A percentile compares a stretch with the other conserved stretches of the same genome.
These are phyloP conservation scores for Poeciliopsis paucimaculata DNA, from an alignment of 2,797 vertebrate species.

Conservation along the genomic window DNA sequence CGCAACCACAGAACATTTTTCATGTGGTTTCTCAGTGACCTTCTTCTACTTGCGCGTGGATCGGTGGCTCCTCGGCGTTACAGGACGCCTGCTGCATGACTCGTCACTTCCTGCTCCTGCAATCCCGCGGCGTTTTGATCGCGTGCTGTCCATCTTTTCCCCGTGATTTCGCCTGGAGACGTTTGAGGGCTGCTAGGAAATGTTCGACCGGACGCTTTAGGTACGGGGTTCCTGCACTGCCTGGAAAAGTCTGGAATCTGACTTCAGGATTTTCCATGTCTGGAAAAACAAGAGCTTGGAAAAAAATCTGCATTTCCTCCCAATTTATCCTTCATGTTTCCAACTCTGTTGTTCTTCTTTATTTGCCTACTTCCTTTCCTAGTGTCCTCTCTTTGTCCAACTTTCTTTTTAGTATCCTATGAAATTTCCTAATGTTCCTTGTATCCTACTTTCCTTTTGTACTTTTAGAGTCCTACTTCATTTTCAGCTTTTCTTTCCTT, in stretches of 20 bases:
- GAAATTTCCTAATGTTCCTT: neutral
- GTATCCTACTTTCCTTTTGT: neutral
- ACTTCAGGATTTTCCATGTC: neutral
- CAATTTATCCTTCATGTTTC: neutral
- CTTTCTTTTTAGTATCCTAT: neutral
- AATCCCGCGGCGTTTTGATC: slow-evolving; percentile 36
- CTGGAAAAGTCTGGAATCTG: neutral
- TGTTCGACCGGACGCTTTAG: slow-evolving; percentile 15
- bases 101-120: slow-evolving; percentile 47
- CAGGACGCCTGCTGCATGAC: slow-evolving; percentile 39
- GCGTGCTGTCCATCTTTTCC: slow-evolving; percentile 58
- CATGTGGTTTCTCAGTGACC: slow-evolving; percentile 54
- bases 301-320: neutral
- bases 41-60: slow-evolving; percentile 55
- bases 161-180: slow-evolving; percentile 46
- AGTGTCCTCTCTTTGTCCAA: neutral
- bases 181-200: slow-evolving; percentile 54
- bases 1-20: slow-evolving; percentile 45
- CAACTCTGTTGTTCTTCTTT: neutral
- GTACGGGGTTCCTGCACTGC: slow-evolving; percentile 7
- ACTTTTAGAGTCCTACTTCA: neutral
- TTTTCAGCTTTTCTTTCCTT: neutral
- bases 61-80: slow-evolving; percentile 36
- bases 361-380: neutral
- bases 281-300: neutral